These are phyloP conservation scores for Chironomus tepperi DNA, from an alignment of 1,140 invertebrate species.

Conservation along the genomic window DNA sequence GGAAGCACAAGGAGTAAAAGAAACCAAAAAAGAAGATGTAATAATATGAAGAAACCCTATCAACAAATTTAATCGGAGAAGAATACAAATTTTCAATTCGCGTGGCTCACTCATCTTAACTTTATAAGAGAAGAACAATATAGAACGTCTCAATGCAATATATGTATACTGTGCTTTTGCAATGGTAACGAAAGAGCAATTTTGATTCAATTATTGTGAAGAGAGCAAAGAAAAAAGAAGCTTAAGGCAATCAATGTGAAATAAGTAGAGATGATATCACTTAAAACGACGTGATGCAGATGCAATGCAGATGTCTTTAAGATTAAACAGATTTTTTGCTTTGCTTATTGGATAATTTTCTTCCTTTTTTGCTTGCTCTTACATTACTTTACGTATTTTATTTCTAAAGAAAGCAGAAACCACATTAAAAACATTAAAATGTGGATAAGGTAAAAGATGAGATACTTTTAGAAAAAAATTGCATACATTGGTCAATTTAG, in stretches of 20 bases:
- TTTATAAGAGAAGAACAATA: not conserved
- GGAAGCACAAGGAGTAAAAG: not conserved
- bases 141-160: not conserved
- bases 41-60: not conserved
- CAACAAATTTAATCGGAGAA: not conserved
- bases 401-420: too few species aligned
- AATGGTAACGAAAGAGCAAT: not conserved
- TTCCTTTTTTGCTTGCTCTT: too few species aligned
- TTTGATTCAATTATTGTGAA: constrained; percentile 5
- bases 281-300: constrained; percentile 12
- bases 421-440: too few species aligned
- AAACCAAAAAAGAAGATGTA: not conserved
- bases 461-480: too few species aligned
- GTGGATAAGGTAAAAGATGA: too few species aligned
- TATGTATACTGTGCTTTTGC: not conserved
- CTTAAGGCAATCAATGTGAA: constrained; percentile 7
- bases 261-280: constrained; percentile 11
- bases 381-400: too few species aligned
- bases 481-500: too few species aligned
- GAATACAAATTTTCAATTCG: not conserved
- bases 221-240: not conserved
- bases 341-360: not conserved
- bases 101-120: not conserved
- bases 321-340: not conserved
- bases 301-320: constrained; percentile 8